Evolutionary conservation across 1,140 invertebrate species (phyloP), one percentile per base, ranked within the genome.

Genomic region (Laupala kohalensis): DNA sequence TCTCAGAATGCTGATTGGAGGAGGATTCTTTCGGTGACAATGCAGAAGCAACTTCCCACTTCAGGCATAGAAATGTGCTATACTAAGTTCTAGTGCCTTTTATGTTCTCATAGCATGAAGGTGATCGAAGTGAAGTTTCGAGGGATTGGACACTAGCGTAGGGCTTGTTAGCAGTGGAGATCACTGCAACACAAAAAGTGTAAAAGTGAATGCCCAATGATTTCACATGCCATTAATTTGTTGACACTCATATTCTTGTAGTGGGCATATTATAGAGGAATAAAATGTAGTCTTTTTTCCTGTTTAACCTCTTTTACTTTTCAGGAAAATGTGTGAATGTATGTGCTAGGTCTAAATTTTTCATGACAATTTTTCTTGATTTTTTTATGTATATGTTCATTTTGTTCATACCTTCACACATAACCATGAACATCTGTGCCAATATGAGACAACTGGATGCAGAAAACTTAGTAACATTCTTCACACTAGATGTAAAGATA

Each of bases 81-180:
- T 19, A 53, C 37, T 53, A 19, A 13, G 37, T 53, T 53, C 37
- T 9, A 53, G 37, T 53, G 19, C 37, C 37, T 53, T 53, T 53
- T 53, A 19, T 53, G 37, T 2, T 53, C 0, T 13, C 4, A 19
- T 53, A 53, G 9, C 37, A 53, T 13, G 37, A 9, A 53, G 19
- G 37, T 13, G 37, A 19, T 53, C 37, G 37, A 53, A 53, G 37
- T 53, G 37, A 53, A 53, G 37, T 53, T 53, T 53, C 37, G 9
- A 53, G 37, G 37, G 37, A 53, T 53, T 19, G 1, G 19, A 29
- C 28, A n/a, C 37, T 72, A 72, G 72, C 73, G 70, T 68, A 74
- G 53, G 74, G 74, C 74, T 75, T 75, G 74, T 75, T 75, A 73
- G 74, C 74, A 73, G 70, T 70, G 74, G 74, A 67, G 37, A 69